Evolutionary conservation across 2,888 invertebrate genomes (phyloP), one percentile per base, ranked within the genome.

Genomic region (Drosophila mayaguana): DNA sequence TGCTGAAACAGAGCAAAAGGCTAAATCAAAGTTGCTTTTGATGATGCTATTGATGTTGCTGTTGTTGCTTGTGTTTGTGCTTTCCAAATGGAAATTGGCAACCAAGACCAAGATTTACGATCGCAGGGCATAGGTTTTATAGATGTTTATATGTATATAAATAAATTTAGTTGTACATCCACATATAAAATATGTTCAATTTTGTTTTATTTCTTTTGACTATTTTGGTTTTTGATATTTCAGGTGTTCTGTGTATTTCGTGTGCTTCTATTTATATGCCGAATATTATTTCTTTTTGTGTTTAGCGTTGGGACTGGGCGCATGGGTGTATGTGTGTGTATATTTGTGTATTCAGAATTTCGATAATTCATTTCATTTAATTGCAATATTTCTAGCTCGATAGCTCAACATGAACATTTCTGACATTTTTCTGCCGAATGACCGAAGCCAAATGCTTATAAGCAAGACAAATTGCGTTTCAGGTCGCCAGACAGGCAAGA

Each of bases 341-440:
- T 32, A 1, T 32, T 2, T 45, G 25, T 48, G n/a, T n/a, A n/a
- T 69, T 69, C 65, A 45, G 55, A 62, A 46, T 59, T 72, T 65
- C 60, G 61, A 87, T 85, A 81, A 88, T 85, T 86, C 81, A 86
- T 81, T 74, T 72, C 59, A 78, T 79, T 86, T 85, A 85, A 83
- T 85, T 88, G 83, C 85, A 78, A 87, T 77, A 82, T 82, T 81
- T 85, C 65, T 74, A 55, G 78, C 70, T 65, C 72, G 69, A 78
- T 75, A 61, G 71, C 66, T 60, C 46, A 53, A 71, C 60, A 72
- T 53, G 63, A 65, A 63, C 61, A 75, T 77, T 71, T 81, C 69
- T 53, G 79, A 74, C 72, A 87, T 77, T 79, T 81, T 74, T 57
- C 43, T 51, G 53, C 53, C 51, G 34, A 38, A 63, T 63, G 57